Evolutionary conservation across 1,140 invertebrate species (phyloP), one percentile per base, ranked within the genome.

Genomic region (Leucophenga varia): DNA sequence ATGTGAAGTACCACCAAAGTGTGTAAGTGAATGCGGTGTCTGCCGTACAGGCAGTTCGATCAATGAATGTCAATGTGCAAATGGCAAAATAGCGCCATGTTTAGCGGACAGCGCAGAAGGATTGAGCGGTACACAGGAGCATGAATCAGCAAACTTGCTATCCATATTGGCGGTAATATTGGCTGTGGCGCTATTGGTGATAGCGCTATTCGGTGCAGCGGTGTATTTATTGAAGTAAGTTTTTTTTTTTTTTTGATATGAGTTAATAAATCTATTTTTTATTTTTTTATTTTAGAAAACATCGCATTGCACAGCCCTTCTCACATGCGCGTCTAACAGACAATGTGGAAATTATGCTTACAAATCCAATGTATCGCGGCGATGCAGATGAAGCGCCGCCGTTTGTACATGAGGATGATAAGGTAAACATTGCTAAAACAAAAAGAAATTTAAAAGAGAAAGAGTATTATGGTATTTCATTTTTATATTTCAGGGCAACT

Each of bases 291-390:
- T 47, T 25, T 39, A 74, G 71, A 46, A 68, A 71, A 64, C 70
- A 57, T 67, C 64, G 47, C 73, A 86, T 81, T 57, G 82, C 80
- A 18, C 78, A 80, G 55, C 80, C 84, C 21, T 92, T 92, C 72
- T 83, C 84, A 52, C 90, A 92, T 77, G 84, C 86, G 21, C 79
- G 89, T 12, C 85, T 92, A 63, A 80, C 86, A 44, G 88, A 91
- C 64, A 88, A 87, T 73, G 82, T 90, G 60, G 89, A 90, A 77
- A 88, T 91, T 44, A 72, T 72, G 69, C 51, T 72, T 1, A 86
- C 76, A 64, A 93, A 93, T 78, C 90, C 90, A 9, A 91, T 92
- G 79, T 93, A 90, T 75, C 79, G 88, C 46, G 80, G 81, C 31
- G 84, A 85, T 61, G 85, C 84, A 21, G 85, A 86, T 57, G 84